phyloP scores from a whole-genome alignment of 2,888 invertebrate species.

The Leucophenga montana region DNA sequence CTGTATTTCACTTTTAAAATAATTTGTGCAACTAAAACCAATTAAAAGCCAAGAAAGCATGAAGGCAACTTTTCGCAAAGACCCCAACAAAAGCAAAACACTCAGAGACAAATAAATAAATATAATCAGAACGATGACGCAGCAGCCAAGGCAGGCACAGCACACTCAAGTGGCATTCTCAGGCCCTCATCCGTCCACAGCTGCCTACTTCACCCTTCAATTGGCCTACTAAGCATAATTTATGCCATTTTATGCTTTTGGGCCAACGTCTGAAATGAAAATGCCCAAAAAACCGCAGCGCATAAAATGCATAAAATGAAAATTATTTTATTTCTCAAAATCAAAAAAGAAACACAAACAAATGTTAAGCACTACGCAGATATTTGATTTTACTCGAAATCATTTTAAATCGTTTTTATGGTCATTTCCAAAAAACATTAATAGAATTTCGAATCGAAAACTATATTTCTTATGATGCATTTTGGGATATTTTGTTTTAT shows the following conservation, averaged over 20 bases:
- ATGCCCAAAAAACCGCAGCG: background rate
- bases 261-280: background rate
- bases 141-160: too few relatives aligned
- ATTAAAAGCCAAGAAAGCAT: slow-evolving; percentile 55
- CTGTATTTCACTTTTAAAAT: too few relatives aligned
- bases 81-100: background rate
- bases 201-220: background rate
- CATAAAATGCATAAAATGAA: slow-evolving; percentile 21
- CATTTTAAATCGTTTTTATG: too few relatives aligned
- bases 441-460: too few relatives aligned
- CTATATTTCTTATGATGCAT: too few relatives aligned
- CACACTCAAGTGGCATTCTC: too few relatives aligned
- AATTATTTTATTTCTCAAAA: background rate
- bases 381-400: background rate
- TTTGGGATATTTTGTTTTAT: too few relatives aligned
- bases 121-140: slow-evolving; percentile 25
- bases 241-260: slow-evolving; percentile 18
- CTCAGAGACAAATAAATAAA: slow-evolving; percentile 32
- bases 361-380: background rate
- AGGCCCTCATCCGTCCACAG: too few relatives aligned
- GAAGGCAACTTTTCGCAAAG: slow-evolving; percentile 36
- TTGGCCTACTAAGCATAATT: slow-evolving; percentile 17
- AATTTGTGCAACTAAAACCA: slow-evolving; percentile 54
- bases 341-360: background rate
- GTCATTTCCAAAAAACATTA: too few relatives aligned